Conservation (phyloP, 1,140 invertebrate genomes). For the Brachionus angularis region DNA sequence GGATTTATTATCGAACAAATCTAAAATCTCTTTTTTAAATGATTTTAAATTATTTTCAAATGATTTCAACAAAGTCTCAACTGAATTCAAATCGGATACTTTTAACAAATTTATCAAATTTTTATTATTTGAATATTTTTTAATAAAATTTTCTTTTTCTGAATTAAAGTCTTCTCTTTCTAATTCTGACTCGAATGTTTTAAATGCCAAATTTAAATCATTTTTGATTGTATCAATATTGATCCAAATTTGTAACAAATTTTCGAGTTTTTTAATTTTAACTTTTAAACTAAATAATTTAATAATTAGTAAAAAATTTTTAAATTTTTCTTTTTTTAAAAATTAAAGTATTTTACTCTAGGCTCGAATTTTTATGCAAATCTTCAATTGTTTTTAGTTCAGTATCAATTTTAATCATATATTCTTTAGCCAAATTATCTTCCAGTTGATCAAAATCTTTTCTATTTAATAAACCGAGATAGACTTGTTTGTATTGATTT, state of each 20-base stretch:
- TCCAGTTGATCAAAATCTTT: too few species aligned
- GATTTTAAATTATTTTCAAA: not conserved
- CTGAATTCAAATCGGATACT: not conserved
- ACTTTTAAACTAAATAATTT: slow-evolving; percentile 9
- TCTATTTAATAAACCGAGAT: not conserved
- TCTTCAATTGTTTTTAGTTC: slow-evolving; percentile 22
- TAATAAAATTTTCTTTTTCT: not conserved
- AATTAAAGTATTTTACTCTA: slow-evolving; percentile 18
- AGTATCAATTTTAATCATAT: not conserved
- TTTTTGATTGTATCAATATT: not conserved
- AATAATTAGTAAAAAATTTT: too few species aligned
- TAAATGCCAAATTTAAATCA: not conserved
- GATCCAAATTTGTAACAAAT: not conserved
- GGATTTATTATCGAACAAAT: slow-evolving; percentile 1
- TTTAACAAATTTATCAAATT: not conserved
- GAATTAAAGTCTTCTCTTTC: not conserved
- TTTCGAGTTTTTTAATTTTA: slow-evolving; percentile 14
- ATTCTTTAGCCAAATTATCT: not conserved
- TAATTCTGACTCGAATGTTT: not conserved
- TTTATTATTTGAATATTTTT: slow-evolving; percentile 33
- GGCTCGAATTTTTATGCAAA: not conserved
- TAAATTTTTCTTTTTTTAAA: not conserved
- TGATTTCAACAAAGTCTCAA: not conserved
- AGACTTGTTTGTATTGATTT: not conserved
- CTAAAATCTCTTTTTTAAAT: not conserved